A percentile compares a stretch with the other conserved stretches of the same genome.
Conservation (phyloP, 2,888 invertebrate species). For the Brenthis ino region DNA sequence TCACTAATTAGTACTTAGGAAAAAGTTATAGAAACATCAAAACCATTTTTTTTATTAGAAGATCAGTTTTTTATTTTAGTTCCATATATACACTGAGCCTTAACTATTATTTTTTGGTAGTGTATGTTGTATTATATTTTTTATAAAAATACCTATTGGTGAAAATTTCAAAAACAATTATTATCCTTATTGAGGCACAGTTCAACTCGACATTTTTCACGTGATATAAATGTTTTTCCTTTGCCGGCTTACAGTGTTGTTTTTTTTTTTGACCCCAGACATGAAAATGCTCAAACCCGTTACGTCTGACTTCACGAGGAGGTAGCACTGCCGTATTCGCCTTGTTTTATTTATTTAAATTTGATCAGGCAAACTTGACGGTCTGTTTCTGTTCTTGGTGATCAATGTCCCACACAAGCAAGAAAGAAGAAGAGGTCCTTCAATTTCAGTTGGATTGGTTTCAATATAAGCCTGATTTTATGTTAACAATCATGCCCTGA, state of each 20-base stretch:
- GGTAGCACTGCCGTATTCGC: background rate
- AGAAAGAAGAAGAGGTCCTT: background rate
- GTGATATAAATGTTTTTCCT: too few species aligned
- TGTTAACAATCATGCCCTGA: constrained; percentile 24
- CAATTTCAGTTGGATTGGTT: background rate
- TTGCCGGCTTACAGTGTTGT: too few species aligned
- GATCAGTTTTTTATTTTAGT: background rate
- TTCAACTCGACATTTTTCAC: too few species aligned
- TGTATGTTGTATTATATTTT: background rate
- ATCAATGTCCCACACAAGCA: background rate
- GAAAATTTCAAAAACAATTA: background rate
- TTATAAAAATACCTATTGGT: background rate
- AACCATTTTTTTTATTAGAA: background rate
- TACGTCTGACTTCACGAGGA: background rate
- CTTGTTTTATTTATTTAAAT: background rate
- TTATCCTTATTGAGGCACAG: too few species aligned
- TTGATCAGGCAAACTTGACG: background rate
- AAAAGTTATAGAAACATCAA: background rate
- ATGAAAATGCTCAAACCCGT: background rate
- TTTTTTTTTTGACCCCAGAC: too few species aligned
- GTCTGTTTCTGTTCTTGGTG: too few species aligned
- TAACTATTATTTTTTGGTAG: background rate
- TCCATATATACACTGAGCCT: background rate
- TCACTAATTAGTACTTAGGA: background rate
- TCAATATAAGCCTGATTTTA: constrained; percentile 28